Evolutionary conservation across 2,113 vertebrate species (phyloP).

Genomic region (Halichoeres trimaculatus): DNA sequence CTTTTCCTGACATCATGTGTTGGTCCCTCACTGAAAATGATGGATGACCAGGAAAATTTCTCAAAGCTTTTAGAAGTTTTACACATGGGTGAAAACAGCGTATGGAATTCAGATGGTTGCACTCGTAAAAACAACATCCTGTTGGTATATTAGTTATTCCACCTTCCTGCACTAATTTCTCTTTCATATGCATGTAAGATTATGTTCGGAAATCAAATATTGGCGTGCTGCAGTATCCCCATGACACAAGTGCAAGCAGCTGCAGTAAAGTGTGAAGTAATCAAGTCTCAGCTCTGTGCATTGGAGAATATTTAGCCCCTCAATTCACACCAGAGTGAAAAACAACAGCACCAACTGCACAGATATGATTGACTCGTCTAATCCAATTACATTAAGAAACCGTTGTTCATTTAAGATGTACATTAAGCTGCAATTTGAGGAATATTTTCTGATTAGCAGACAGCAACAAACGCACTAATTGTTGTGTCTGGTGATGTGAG

Average conservation of each 20-base stretch:
- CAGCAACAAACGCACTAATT: slow-evolving; percentile 70
- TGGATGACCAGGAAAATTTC: too few species aligned
- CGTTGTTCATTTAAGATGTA: slow-evolving; percentile 73
- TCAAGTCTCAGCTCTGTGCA: slow-evolving; percentile 49
- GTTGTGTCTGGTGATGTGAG: slow-evolving; percentile 66
- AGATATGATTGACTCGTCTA: slow-evolving; percentile 68
- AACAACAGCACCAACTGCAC: slow-evolving; percentile 53
- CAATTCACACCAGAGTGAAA: slow-evolving; percentile 18
- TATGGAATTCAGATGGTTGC: not conserved
- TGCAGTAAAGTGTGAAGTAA: slow-evolving; percentile 46
- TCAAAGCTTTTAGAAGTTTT: too few species aligned
- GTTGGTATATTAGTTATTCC: slow-evolving; percentile 14
- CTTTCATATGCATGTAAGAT: slow-evolving; percentile 48
- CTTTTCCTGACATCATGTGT: too few species aligned
- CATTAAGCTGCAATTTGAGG: slow-evolving; percentile 74
- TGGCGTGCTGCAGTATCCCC: slow-evolving; percentile 30
- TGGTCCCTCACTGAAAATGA: too few species aligned
- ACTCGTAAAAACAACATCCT: slow-evolving; percentile 8
- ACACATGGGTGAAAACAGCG: too few species aligned
- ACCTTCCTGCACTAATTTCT: slow-evolving; percentile 34
- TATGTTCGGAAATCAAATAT: slow-evolving; percentile 53
- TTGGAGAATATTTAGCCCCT: slow-evolving; percentile 41
- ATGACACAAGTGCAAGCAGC: slow-evolving; percentile 37
- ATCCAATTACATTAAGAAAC: slow-evolving; percentile 78
- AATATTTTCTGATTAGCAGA: slow-evolving; percentile 71